These are phyloP conservation scores for Mycalesis mineus DNA, from an alignment of 2,888 invertebrate species.

Conservation along the genomic window DNA sequence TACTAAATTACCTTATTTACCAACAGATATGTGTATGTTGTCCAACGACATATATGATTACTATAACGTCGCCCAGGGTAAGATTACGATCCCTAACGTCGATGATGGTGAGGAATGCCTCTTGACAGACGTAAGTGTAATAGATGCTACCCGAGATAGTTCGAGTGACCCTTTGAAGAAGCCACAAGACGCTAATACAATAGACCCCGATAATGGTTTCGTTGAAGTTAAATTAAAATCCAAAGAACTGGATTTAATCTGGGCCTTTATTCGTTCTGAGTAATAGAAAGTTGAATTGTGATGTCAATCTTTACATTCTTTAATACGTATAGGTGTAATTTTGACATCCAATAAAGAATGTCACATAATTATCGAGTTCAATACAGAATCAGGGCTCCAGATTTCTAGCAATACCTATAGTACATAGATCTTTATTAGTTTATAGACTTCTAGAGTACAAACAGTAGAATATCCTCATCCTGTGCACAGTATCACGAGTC, in stretches of 20 bases:
- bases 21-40: slow-evolving; percentile 87
- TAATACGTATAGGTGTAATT: too few species aligned
- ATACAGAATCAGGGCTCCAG: background rate
- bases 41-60: slow-evolving; percentile 95
- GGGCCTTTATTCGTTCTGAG: background rate
- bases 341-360: background rate
- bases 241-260: slow-evolving; percentile 7
- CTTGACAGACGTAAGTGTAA: slow-evolving; percentile 91
- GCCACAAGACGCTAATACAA: slow-evolving; percentile 17
- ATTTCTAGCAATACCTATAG: background rate
- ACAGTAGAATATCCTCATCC: slow-evolving; percentile 7
- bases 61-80: slow-evolving; percentile 97
- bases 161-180: slow-evolving; percentile 29
- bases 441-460: background rate
- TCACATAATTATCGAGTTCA: background rate
- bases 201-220: background rate
- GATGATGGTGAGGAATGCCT: slow-evolving; percentile 96
- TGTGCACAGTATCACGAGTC: slow-evolving; percentile 19
- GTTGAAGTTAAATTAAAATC: background rate
- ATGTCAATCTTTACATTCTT: background rate
- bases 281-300: background rate
- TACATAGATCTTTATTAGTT: background rate
- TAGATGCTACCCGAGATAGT: slow-evolving; percentile 23
- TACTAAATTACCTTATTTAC: slow-evolving; percentile 48
- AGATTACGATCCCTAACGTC: slow-evolving; percentile 94